Base-by-base conservation (phyloP, 2,888 invertebrate genomes). In the Athrips mouffetella region DNA sequence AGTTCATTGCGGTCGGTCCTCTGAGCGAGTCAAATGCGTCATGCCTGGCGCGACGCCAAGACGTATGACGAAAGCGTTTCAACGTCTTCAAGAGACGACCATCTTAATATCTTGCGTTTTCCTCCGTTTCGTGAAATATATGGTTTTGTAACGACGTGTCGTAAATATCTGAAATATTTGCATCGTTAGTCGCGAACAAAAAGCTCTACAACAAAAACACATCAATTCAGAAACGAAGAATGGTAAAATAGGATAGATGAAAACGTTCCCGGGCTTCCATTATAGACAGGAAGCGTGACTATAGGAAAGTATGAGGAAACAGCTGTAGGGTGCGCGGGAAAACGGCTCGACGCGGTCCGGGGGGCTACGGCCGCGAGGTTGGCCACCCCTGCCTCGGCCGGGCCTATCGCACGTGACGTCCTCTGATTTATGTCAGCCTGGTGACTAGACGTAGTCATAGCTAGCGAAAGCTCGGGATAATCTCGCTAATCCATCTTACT, bases 301-400 rank as follows among this genome's bases (percentile, higher is more conserved):
- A 67, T 68, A 76, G 63, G 58, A 48, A 64, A 66, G 64, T 76
- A 73, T 76, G 75, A 62, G 57, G 67, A 66, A 75, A 75, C 76
- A 74, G 75, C 73, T 76, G 78, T 73, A 66, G 70, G 73, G 71
- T 67, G 68, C 73, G 76, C 77, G 76, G 76, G 74, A 76, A 80
- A 80, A 67, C 62, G 60, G 62, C 63, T 64, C 59, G 20, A 20
- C 57, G 61, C 65, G 64, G 5, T 4, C 5, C 15, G 15, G 59
- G 63, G 62, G 64, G 49, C 54, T 54, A 30, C 45, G 65, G 63
- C 62, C 55, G 45, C 53, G 58, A 63, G 66, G 66, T 67, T 72
- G 62, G 62, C 70, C 63, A 65, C 72, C 78, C 79, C 67, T 56
- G 62, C 53, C 62, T 54, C 62, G 54, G 37, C n/a, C n/a, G n/a